Evolutionary conservation across 2,113 vertebrate species (phyloP).

Genomic region (Salvelinus sp.): DNA sequence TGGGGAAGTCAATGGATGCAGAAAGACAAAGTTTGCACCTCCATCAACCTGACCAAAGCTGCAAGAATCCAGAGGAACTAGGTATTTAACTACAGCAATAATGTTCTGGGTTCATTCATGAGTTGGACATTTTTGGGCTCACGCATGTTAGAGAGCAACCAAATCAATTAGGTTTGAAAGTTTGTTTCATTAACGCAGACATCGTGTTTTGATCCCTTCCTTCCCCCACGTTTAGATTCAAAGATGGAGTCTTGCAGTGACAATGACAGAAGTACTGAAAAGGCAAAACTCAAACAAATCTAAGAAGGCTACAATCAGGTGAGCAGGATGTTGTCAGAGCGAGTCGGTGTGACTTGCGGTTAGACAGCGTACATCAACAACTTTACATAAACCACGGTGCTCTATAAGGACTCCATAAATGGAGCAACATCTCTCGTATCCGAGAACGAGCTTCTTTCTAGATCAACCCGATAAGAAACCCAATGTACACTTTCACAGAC

Average conservation of each 20-base stretch:
- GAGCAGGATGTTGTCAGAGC: constrained; percentile 30
- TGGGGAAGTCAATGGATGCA: constrained; percentile 86
- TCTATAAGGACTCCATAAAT: constrained; percentile 16
- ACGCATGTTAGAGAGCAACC: too few relatives aligned
- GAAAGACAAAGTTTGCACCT: constrained; percentile 89
- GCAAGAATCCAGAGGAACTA: constrained; percentile 86
- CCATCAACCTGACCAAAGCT: constrained; percentile 90
- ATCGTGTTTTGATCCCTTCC: neutral
- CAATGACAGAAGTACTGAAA: constrained; percentile 90
- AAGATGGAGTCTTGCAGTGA: constrained; percentile 89
- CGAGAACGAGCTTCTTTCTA: constrained; percentile 8
- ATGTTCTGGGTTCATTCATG: too few relatives aligned
- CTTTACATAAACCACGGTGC: constrained; percentile 2
- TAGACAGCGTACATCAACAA: neutral
- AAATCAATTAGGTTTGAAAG: too few relatives aligned
- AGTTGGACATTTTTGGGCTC: too few relatives aligned
- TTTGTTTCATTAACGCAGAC: neutral
- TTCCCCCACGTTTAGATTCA: constrained; percentile 71
- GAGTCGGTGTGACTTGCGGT: constrained; percentile 29
- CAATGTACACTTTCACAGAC: constrained; percentile 13
- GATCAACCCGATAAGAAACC: neutral
- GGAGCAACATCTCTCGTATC: neutral
- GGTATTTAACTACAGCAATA: constrained; percentile 63
- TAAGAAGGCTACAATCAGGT: constrained; percentile 96
- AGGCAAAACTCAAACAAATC: constrained; percentile 88